These are phyloP conservation scores for Callocephalon fimbriatum DNA, from an alignment of 2,113 vertebrate species.

Conservation along the genomic window DNA sequence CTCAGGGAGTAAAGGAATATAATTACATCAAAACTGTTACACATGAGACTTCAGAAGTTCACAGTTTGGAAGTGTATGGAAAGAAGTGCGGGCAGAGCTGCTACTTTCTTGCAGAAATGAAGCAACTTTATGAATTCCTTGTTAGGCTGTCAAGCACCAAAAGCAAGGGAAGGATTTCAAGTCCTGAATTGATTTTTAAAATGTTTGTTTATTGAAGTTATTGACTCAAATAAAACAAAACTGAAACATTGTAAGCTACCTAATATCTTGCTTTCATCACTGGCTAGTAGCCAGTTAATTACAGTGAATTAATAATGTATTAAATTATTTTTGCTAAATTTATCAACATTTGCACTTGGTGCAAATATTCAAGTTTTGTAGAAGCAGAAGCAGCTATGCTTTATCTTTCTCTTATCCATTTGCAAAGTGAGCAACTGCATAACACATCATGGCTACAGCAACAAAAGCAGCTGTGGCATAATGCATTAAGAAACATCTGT, in stretches of 20 bases:
- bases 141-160: neutral
- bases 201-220: neutral
- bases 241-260: neutral
- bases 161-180: neutral
- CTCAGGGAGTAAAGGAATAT: neutral
- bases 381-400: neutral
- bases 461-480: neutral
- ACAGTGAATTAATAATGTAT: neutral
- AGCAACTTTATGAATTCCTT: neutral
- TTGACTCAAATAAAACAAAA: neutral
- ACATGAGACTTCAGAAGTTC: neutral
- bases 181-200: neutral
- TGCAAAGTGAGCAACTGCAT: neutral
- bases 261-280: neutral
- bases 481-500: neutral
- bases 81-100: neutral
- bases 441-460: neutral
- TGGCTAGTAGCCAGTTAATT: constrained; percentile 31
- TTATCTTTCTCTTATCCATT: neutral
- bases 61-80: neutral
- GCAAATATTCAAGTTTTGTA: neutral
- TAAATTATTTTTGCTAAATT: neutral
- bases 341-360: neutral
- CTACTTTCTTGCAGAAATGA: neutral
- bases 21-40: neutral